Percentiles rank a stretch among this genome's conserved stretches.
phyloP scores from a whole-genome alignment of 2,888 invertebrate species.

The Polyommatus iphigenia region DNA sequence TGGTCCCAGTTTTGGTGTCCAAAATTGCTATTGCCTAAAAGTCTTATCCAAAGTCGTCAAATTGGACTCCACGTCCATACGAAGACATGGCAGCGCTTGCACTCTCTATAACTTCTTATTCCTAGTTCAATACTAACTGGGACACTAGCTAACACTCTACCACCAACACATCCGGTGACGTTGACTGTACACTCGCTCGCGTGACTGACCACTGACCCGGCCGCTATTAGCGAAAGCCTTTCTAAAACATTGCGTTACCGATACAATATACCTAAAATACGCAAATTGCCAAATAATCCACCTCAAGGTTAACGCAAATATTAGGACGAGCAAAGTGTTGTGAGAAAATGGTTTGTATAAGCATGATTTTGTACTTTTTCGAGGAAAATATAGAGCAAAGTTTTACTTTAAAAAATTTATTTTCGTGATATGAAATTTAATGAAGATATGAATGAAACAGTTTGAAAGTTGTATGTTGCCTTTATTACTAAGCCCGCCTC shows the following conservation, averaged over 20 bases:
- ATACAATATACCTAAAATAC: not conserved
- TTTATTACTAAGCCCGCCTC: too few relatives aligned
- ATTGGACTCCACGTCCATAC: not conserved
- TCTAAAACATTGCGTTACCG: not conserved
- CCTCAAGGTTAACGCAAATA: not conserved
- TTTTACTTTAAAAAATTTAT: not conserved
- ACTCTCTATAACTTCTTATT: not conserved
- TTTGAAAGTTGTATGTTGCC: too few relatives aligned
- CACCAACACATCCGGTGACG: not conserved
- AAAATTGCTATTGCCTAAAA: not conserved
- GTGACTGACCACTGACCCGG: slow-evolving; percentile 20
- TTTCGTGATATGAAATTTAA: not conserved
- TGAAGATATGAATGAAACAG: not conserved
- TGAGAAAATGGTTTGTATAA: not conserved
- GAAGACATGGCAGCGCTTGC: not conserved
- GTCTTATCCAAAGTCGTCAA: not conserved
- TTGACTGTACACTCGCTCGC: slow-evolving; percentile 22
- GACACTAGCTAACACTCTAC: slow-evolving; percentile 8
- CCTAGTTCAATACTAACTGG: not conserved
- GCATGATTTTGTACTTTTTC: not conserved
- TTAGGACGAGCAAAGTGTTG: not conserved
- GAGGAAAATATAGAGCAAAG: not conserved
- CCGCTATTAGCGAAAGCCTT: slow-evolving; percentile 14
- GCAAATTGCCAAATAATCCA: slow-evolving; percentile 7
- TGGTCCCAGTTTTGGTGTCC: not conserved